These are phyloP conservation scores for Pogona vitticeps DNA, from an alignment of 2,113 vertebrate species.

Conservation along the genomic window DNA sequence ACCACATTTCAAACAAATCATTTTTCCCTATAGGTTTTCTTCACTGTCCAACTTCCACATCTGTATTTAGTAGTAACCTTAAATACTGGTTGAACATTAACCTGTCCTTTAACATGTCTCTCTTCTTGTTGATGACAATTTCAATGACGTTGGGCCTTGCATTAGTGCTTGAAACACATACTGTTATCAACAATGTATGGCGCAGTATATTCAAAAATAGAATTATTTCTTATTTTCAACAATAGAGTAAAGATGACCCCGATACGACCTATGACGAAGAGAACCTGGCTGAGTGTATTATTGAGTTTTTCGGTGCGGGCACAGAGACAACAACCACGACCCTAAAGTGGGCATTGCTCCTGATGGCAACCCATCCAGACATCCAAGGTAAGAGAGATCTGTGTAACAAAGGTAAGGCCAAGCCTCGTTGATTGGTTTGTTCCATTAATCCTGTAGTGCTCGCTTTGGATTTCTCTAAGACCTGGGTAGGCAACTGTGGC, in stretches of 20 bases:
- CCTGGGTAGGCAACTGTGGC: too few relatives aligned
- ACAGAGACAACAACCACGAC: background rate
- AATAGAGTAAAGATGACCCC: slow-evolving; percentile 36
- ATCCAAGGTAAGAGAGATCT: background rate
- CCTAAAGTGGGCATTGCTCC: background rate
- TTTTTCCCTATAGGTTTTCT: too few relatives aligned
- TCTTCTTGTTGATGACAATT: background rate
- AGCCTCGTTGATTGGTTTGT: background rate
- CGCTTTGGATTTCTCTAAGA: too few relatives aligned
- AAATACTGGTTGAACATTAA: too few relatives aligned
- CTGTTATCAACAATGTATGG: background rate
- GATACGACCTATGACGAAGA: background rate
- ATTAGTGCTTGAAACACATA: background rate
- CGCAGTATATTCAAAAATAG: background rate
- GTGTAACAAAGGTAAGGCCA: background rate
- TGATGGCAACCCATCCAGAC: background rate
- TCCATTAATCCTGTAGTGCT: too few relatives aligned
- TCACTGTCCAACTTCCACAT: too few relatives aligned
- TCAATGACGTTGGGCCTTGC: background rate
- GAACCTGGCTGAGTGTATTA: background rate
- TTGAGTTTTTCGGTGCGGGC: slow-evolving; percentile 52
- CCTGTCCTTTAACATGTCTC: background rate
- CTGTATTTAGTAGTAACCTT: too few relatives aligned
- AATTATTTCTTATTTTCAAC: background rate
- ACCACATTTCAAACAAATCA: too few relatives aligned